Evolutionary conservation across 2,113 vertebrate species (phyloP).

Genomic region (Cyanoliseus patagonus): DNA sequence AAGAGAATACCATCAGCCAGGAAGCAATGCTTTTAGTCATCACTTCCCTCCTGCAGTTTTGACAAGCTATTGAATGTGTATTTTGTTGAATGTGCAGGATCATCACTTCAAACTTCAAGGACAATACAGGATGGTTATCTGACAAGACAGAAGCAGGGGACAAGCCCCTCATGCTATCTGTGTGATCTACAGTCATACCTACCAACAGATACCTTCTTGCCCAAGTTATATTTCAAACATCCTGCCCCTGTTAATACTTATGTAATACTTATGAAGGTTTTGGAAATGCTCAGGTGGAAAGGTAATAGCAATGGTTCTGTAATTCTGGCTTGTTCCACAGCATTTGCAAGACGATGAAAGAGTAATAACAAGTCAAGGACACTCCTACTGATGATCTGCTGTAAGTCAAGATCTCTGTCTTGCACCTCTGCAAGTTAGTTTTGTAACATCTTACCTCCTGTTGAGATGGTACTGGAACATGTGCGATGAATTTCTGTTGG

Average conservation of each 20-base stretch:
- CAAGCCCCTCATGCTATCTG: neutral
- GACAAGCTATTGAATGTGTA: neutral
- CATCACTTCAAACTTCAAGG: neutral
- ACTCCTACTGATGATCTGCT: neutral
- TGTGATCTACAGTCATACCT: neutral
- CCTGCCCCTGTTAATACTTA: neutral
- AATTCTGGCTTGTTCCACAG: neutral
- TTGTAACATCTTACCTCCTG: conserved; percentile 83
- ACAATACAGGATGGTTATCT: neutral
- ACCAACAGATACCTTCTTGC: neutral
- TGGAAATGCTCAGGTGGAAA: neutral
- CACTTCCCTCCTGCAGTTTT: neutral
- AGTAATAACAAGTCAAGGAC: neutral
- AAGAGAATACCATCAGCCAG: neutral
- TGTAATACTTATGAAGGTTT: neutral
- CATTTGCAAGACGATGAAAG: neutral
- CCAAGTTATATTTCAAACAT: neutral
- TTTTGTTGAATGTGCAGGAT: neutral
- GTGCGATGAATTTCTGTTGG: conserved; percentile 89
- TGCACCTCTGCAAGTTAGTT: neutral
- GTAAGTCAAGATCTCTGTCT: neutral
- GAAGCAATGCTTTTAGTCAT: neutral
- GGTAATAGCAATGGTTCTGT: neutral
- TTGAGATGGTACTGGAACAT: conserved; percentile 94
- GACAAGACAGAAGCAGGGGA: neutral